These are phyloP conservation scores for Creontiades dilutus DNA, from an alignment of 2,888 invertebrate genomes.

Conservation along the genomic window DNA sequence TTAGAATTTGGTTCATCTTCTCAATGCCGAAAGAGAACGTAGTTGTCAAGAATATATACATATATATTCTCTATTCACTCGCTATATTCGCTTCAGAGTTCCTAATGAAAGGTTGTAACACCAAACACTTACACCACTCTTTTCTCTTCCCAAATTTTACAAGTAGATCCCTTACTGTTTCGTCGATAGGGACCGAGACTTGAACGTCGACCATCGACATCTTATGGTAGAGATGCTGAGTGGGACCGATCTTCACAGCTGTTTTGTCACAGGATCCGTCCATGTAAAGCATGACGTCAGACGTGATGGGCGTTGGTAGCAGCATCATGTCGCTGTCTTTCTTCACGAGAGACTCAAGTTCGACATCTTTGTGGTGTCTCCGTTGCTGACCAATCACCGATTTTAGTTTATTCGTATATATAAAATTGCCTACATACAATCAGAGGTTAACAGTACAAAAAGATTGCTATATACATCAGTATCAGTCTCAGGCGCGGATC, in stretches of 20 bases:
- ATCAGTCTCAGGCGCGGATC: no score
- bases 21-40: no score
- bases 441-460: no score
- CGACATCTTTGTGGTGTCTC: slow-evolving; percentile 40
- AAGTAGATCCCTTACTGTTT: slow-evolving; percentile 49
- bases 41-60: no score
- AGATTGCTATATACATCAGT: no score
- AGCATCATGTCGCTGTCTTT: slow-evolving; percentile 64
- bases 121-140: background rate
- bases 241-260: slow-evolving; percentile 9
- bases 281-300: slow-evolving; percentile 61
- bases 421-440: no score
- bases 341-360: slow-evolving; percentile 59
- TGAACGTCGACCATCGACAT: slow-evolving; percentile 63
- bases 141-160: background rate
- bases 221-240: slow-evolving; percentile 52
- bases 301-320: slow-evolving; percentile 64
- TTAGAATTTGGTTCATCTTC: no score
- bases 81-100: no score
- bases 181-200: slow-evolving; percentile 50
- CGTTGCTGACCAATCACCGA: background rate
- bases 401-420: no score
- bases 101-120: background rate
- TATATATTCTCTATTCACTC: no score
- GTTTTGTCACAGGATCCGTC: slow-evolving; percentile 6